Evolutionary conservation across 2,888 invertebrate species (phyloP).

Genomic region (Noctua janthina): DNA sequence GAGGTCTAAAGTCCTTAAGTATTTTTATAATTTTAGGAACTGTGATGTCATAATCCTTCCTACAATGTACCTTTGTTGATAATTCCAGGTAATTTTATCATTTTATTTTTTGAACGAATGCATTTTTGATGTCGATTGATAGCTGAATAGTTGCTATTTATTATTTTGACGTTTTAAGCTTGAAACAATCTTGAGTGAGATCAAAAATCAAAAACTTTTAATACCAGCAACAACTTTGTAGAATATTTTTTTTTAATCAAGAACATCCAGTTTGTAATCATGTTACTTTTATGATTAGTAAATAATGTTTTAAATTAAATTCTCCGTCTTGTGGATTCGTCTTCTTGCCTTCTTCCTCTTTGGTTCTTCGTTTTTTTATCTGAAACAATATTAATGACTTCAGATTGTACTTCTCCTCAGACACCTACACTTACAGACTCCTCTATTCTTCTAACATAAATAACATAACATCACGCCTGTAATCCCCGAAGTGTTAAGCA

Average conservation of each 20-base stretch:
- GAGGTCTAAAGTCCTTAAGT: slow-evolving; percentile 19
- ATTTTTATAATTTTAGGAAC: slow-evolving; percentile 2
- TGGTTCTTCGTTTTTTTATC: neutral
- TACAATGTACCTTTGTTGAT: neutral
- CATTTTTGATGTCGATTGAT: neutral
- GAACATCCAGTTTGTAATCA: neutral
- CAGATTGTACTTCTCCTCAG: neutral
- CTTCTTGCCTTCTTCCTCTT: neutral
- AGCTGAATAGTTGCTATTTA: neutral
- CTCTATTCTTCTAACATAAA: neutral
- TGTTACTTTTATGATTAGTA: neutral
- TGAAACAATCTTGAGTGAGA: neutral
- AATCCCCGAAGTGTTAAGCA: too few relatives aligned
- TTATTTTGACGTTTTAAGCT: neutral
- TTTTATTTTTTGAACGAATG: neutral
- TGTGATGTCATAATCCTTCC: slow-evolving; percentile 25
- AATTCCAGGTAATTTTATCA: neutral
- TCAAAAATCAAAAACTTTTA: neutral
- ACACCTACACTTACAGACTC: neutral
- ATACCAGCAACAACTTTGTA: neutral
- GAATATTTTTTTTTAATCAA: neutral
- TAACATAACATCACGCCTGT: too few relatives aligned
- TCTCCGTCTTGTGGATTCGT: neutral
- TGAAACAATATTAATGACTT: too few relatives aligned
- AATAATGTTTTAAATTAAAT: neutral